Base-by-base conservation (phyloP, 2,797 vertebrate species). In the Anas bahamensis region DNA sequence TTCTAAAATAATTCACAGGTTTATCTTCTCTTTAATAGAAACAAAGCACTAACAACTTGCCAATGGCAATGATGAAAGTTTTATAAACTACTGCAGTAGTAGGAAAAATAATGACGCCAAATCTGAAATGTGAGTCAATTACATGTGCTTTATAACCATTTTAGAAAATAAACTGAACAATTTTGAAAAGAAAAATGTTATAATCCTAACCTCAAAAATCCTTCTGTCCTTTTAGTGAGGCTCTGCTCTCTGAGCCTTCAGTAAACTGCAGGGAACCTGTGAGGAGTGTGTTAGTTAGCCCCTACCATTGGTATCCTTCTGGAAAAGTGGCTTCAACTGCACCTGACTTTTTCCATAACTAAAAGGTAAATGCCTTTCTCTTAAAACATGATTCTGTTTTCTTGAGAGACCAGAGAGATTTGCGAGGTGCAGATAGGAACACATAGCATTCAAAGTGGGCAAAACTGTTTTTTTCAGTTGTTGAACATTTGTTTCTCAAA, bases 11-110 rank as follows among this genome's bases (percentile, higher is more conserved):
- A 39, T 55, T 84, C 64, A 35, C 7, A 48, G 11, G 75, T 95
- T 79, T 72, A 48, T 68, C 35, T 75, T 78, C 17, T 89, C 46
- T 66, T 88, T 64, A 84, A 76, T 50, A 63, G 72, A 80, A 95
- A 73, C 61, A 82, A 61, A 68, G 1, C 19, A 31, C 12, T 81
- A 69, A 86, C 63, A 56, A n/a, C 15, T 80, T 89, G 75, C 26
- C 75, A 83, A 31, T 42, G 33, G 53, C 72, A 74, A 42, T 68
- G 57, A 61, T 46, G 57, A 66, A 77, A 55, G 9, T 82, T 83
- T 64, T 71, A 84, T 55, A 81, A 86, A 39, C 13, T 68, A 61
- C 46, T 39, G 35, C 44, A 55, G 28, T 26, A 57, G 57, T 6
- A 83, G 35, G 64, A 91, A 88, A 83, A 90, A n/a, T 60, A 86